Conservation (phyloP, 2,113 vertebrate species). For the Smithornis capensis region DNA sequence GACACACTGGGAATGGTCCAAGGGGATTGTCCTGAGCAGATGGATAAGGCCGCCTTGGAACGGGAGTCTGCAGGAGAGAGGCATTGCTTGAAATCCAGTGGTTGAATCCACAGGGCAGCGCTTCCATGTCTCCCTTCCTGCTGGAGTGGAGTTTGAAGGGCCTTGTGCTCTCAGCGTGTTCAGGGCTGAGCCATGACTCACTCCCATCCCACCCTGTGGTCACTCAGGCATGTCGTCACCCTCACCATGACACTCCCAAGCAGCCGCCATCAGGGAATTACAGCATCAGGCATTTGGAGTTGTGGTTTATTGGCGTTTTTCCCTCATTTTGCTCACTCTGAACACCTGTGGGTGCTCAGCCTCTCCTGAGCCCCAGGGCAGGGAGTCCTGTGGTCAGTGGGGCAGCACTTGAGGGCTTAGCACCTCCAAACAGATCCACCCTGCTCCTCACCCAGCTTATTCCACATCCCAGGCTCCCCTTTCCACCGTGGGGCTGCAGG, state of each 20-base stretch:
- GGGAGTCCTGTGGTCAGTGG: accelerated
- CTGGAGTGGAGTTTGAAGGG: accelerated
- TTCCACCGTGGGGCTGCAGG: accelerated
- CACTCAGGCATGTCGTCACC: background rate
- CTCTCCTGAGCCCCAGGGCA: accelerated
- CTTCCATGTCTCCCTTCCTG: background rate
- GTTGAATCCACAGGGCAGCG: background rate
- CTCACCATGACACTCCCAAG: background rate
- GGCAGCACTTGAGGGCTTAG: background rate
- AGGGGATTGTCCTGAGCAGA: background rate
- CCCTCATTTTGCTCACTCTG: accelerated
- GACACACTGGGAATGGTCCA: background rate
- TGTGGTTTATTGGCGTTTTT: background rate
- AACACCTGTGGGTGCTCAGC: accelerated
- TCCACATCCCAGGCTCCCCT: background rate
- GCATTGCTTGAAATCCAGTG: accelerated
- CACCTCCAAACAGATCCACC: background rate
- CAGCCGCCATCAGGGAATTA: background rate
- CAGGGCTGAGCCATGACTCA: background rate
- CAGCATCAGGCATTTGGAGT: background rate
- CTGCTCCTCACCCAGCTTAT: background rate
- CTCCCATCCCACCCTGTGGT: accelerated
- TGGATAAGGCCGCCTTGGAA: background rate
- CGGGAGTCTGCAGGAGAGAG: background rate
- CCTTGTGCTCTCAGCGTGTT: background rate